Conservation (phyloP, 1,140 invertebrate genomes). For the Bilobella aurantiaca region DNA sequence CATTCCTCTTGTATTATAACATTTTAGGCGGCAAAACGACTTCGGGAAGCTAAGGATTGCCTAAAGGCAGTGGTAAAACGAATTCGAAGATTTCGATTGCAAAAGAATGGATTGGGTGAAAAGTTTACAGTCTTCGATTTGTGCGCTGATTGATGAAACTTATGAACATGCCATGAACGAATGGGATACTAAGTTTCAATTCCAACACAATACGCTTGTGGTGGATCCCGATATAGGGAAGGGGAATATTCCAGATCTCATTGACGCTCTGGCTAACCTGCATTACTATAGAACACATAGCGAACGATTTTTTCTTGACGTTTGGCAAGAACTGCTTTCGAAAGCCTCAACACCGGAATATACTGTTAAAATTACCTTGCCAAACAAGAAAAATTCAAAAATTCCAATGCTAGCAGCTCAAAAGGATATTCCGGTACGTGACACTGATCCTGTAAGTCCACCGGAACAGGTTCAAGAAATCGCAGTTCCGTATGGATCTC, state of each 20-base stretch:
- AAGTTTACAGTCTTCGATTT: slow-evolving; percentile 10
- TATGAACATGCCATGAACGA: slow-evolving; percentile 20
- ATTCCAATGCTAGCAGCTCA: background rate
- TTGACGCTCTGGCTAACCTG: slow-evolving; percentile 22
- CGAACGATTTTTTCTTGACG: slow-evolving; percentile 18
- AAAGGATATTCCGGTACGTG: background rate
- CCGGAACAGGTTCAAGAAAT: background rate
- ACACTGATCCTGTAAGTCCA: background rate
- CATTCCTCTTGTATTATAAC: background rate
- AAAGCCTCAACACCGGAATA: slow-evolving; percentile 23
- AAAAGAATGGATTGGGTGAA: slow-evolving; percentile 22
- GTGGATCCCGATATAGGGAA: slow-evolving; percentile 14
- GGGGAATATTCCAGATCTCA: slow-evolving; percentile 1
- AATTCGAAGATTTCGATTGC: slow-evolving; percentile 7
- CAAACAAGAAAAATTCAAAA: background rate
- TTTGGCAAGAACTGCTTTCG: slow-evolving; percentile 29
- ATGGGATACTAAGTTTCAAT: slow-evolving; percentile 23
- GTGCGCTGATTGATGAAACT: background rate
- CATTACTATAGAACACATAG: slow-evolving; percentile 7
- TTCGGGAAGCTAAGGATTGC: slow-evolving; percentile 2
- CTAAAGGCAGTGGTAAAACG: background rate
- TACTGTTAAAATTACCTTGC: slow-evolving; percentile 4
- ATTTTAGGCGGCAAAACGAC: slow-evolving; percentile 17
- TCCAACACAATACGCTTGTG: slow-evolving; percentile 19
- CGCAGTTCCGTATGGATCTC: background rate